phyloP scores from a whole-genome alignment of 1,140 invertebrate genomes.

The Sycophaga agraensis region DNA sequence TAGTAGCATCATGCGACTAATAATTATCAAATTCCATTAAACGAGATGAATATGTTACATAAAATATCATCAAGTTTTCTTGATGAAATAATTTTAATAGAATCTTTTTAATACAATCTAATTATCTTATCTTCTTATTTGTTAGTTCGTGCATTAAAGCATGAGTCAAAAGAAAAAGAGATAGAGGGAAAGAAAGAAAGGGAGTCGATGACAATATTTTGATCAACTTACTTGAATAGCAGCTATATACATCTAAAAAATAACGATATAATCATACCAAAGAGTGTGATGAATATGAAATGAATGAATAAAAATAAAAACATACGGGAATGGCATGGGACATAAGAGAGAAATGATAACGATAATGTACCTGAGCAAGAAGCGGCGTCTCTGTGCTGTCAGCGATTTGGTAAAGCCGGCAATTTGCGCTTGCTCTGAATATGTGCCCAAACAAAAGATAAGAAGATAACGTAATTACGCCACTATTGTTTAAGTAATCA shows the following conservation, averaged over 20 bases:
- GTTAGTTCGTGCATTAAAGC: too few species aligned
- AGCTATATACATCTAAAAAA: not conserved
- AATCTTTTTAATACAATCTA: too few species aligned
- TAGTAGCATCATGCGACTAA: too few species aligned
- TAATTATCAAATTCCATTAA: too few species aligned
- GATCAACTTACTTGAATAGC: too few species aligned
- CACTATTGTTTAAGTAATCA: constrained; percentile 37
- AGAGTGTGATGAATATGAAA: constrained; percentile 1
- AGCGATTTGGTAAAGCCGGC: constrained; percentile 57
- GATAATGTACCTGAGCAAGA: constrained; percentile 57
- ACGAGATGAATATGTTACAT: too few species aligned
- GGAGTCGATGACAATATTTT: too few species aligned
- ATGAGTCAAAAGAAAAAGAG: too few species aligned
- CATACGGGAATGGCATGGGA: not conserved
- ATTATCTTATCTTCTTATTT: too few species aligned
- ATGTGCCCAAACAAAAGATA: constrained; percentile 54
- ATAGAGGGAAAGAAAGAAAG: too few species aligned
- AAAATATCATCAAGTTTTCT: too few species aligned
- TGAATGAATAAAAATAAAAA: constrained; percentile 27
- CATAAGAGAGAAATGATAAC: constrained; percentile 41
- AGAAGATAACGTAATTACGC: constrained; percentile 52
- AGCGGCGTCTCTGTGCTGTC: constrained; percentile 58
- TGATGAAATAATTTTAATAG: too few species aligned
- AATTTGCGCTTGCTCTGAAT: constrained; percentile 59
- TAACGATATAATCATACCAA: not conserved